A percentile compares a stretch with the other conserved stretches of the same genome.
phyloP scores from a whole-genome alignment of 2,888 invertebrate genomes.

The Hesperia comma region DNA sequence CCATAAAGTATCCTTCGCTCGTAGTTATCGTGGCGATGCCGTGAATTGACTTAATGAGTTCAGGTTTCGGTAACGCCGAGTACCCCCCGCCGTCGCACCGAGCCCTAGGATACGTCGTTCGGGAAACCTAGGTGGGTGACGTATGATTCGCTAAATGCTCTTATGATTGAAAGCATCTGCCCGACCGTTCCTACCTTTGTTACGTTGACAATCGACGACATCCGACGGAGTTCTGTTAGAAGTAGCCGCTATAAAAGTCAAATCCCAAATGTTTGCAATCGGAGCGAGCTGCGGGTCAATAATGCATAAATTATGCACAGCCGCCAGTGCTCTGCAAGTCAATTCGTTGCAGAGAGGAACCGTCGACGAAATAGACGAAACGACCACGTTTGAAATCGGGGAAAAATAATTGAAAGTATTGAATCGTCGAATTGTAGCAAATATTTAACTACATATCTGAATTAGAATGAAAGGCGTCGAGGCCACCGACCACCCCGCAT shows the following conservation, averaged over 20 bases:
- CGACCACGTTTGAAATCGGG: too few relatives aligned
- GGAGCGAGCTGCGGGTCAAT: not conserved
- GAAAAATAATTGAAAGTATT: too few relatives aligned
- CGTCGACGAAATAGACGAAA: not conserved
- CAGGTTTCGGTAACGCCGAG: slow-evolving; percentile 14
- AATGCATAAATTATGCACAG: slow-evolving; percentile 2
- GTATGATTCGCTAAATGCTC: not conserved
- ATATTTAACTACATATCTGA: too few relatives aligned
- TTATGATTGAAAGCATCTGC: not conserved
- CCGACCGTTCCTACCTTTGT: not conserved
- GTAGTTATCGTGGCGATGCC: slow-evolving; percentile 13
- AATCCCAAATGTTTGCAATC: not conserved
- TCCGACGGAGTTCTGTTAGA: too few relatives aligned
- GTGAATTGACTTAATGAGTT: slow-evolving; percentile 19
- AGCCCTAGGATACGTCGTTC: slow-evolving; percentile 13
- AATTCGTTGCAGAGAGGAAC: not conserved
- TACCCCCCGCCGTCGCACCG: not conserved
- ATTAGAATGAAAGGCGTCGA: too few relatives aligned
- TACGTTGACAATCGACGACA: not conserved
- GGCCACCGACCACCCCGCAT: too few relatives aligned
- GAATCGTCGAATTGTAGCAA: too few relatives aligned
- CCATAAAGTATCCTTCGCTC: slow-evolving; percentile 5
- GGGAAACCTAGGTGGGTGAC: slow-evolving; percentile 13
- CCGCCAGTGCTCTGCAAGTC: slow-evolving; percentile 1
- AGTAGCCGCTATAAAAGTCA: too few relatives aligned